Base-by-base conservation (phyloP, 2,113 vertebrate genomes). In the Sturnus vulgaris region DNA sequence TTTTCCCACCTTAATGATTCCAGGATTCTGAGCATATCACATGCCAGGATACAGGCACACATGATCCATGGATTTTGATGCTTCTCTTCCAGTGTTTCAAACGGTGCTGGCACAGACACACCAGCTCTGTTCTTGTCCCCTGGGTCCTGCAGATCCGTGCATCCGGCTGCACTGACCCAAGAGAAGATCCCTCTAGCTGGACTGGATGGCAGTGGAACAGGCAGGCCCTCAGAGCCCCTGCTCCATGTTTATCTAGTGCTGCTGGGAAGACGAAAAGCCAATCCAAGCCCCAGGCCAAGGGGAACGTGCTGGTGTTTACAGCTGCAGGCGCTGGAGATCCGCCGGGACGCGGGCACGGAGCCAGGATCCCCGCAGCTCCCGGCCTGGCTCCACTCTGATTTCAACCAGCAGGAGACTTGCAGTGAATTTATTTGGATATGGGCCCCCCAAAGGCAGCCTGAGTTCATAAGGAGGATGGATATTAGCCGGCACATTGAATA, bases 371-470 rank as follows among this genome's bases (percentile, higher is more conserved):
- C 7, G 12, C 17, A 11, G 72, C 52, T 73, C 57, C 53, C 4
- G 75, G 56, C 56, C 65, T 0, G 0, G 8, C 33, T 88, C 73
- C 61, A 60, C 78, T 76, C 83, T 19, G 44, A 79, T 89, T 86
- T 79, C 82, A 79, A 64, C 31, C 86, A 86, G 76, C 77, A 53
- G 65, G 50, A 78, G 72, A 19, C 37, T 55, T 76, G 28, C 83
- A 77, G 61, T 20, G 49, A 33, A 65, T 57, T 91, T 84, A 60
- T 76, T 86, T 84, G 53, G 78, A 73, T 71, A 44, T 11, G 40
- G 40, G 11, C 10, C 13, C 56, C 80, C n/a, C 53, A 64, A 92
- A 75, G 40, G 69, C 31, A 1, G 52, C 56, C 61, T 92, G 11
- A 9, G 44, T 46, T 81, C 33, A 1, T 25, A 15, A 90, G 79